A percentile compares a stretch with the other conserved stretches of the same genome.
Conservation (phyloP, 2,888 invertebrate genomes). For the Ephialtes manifestator region DNA sequence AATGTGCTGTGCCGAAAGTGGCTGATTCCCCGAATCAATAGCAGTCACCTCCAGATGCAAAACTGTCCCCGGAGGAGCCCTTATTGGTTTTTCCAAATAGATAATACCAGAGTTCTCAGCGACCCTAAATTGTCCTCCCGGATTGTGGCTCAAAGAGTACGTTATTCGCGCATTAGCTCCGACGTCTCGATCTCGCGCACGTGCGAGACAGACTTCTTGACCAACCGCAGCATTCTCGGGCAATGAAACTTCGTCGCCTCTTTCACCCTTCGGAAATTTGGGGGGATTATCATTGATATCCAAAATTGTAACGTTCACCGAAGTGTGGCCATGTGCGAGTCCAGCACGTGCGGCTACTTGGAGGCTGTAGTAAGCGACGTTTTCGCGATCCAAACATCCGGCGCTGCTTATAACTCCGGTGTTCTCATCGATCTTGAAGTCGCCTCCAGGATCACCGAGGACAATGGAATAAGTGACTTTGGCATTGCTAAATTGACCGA, state of each 20-base stretch:
- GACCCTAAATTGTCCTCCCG: slow-evolving; percentile 93
- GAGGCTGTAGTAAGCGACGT: slow-evolving; percentile 91
- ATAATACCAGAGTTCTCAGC: slow-evolving; percentile 95
- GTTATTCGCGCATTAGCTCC: slow-evolving; percentile 95
- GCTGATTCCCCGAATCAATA: slow-evolving; percentile 93
- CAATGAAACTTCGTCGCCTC: slow-evolving; percentile 91
- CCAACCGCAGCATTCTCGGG: slow-evolving; percentile 97
- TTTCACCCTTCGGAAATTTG: slow-evolving; percentile 91
- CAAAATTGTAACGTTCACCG: slow-evolving; percentile 92
- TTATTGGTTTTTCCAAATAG: slow-evolving; percentile 93
- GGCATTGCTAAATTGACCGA: slow-evolving; percentile 80
- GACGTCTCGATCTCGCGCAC: slow-evolving; percentile 95
- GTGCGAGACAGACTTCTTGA: slow-evolving; percentile 95
- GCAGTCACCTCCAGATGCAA: slow-evolving; percentile 93
- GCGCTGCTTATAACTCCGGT: slow-evolving; percentile 93
- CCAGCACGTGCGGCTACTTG: slow-evolving; percentile 93
- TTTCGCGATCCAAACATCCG: slow-evolving; percentile 94
- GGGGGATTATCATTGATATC: slow-evolving; percentile 98
- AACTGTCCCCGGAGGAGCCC: slow-evolving; percentile 91
- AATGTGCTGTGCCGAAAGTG: slow-evolving; percentile 91
- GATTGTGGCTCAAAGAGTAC: slow-evolving; percentile 93
- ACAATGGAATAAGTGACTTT: slow-evolving; percentile 91
- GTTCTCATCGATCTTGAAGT: slow-evolving; percentile 93
- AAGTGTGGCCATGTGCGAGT: slow-evolving; percentile 92
- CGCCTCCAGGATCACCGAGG: slow-evolving; percentile 92